Conservation (phyloP, 2,888 invertebrate genomes). For the Fragum whitleyi region DNA sequence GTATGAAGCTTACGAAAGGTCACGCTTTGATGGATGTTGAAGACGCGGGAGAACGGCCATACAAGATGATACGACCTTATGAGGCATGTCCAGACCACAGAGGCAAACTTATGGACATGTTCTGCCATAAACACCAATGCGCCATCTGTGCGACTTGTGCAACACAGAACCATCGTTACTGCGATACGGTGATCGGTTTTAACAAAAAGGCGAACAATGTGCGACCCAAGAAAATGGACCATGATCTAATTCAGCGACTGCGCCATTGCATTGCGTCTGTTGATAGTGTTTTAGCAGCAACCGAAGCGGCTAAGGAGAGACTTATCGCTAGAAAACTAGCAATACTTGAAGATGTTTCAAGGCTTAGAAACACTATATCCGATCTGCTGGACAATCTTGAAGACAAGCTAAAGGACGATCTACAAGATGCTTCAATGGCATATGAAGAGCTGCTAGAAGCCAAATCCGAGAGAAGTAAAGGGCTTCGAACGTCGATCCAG, state of each 20-base stretch:
- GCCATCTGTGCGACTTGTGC: conserved; percentile 60
- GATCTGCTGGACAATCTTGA: conserved; percentile 59
- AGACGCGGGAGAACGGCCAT: conserved; percentile 45
- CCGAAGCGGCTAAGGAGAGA: conserved; percentile 44
- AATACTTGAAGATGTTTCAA: conserved; percentile 51
- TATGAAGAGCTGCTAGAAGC: conserved; percentile 59
- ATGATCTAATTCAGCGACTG: conserved; percentile 45
- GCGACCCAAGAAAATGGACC: conserved; percentile 51
- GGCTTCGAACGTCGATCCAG: conserved; percentile 55
- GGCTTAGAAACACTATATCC: conserved; percentile 47
- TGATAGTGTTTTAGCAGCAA: conserved; percentile 50
- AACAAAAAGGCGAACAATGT: conserved; percentile 44
- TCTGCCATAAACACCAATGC: conserved; percentile 60
- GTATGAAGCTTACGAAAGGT: conserved; percentile 60
- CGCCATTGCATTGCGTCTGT: conserved; percentile 47
- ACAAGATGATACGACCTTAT: conserved; percentile 51
- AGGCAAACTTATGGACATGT: conserved; percentile 59
- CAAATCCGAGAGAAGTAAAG: conserved; percentile 54
- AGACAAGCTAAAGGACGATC: conserved; percentile 59
- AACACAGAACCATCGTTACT: conserved; percentile 51
- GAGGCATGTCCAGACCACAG: conserved; percentile 62
- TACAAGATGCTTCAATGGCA: conserved; percentile 50
- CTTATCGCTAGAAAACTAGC: conserved; percentile 44
- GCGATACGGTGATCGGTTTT: conserved; percentile 54
- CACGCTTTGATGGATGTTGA: conserved; percentile 64